Conservation (phyloP, 2,113 vertebrate genomes). For the Labeo catla region DNA sequence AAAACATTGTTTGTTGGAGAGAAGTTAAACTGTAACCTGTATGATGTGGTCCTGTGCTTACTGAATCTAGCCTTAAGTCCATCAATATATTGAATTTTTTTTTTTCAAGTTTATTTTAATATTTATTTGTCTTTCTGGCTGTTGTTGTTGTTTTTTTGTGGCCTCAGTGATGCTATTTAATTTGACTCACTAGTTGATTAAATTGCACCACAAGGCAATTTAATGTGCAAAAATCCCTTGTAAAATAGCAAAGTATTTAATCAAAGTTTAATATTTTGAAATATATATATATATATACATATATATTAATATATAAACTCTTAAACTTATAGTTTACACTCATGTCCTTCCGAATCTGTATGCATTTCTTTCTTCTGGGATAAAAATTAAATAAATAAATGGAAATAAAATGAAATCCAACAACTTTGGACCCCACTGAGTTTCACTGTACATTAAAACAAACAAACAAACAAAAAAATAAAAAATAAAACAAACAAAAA, state of each 20-base stretch:
- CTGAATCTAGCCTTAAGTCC: neutral
- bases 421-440: no score
- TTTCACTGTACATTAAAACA: no score
- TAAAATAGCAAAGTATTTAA: neutral
- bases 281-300: neutral
- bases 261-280: neutral
- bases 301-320: no score
- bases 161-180: neutral
- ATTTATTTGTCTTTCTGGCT: neutral
- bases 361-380: neutral
- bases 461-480: no score
- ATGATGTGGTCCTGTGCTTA: neutral
- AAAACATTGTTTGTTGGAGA: constrained; percentile 46
- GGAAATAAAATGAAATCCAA: no score
- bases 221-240: neutral
- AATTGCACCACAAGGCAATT: neutral
- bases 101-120: neutral
- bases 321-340: neutral
- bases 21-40: constrained; percentile 72
- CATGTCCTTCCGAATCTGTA: neutral
- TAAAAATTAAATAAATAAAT: no score
- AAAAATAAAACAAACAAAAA: no score
- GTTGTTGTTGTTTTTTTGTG: neutral
- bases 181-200: neutral
- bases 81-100: neutral